Base-by-base conservation (phyloP, 2,113 vertebrate species). In the Pao palembangensis region DNA sequence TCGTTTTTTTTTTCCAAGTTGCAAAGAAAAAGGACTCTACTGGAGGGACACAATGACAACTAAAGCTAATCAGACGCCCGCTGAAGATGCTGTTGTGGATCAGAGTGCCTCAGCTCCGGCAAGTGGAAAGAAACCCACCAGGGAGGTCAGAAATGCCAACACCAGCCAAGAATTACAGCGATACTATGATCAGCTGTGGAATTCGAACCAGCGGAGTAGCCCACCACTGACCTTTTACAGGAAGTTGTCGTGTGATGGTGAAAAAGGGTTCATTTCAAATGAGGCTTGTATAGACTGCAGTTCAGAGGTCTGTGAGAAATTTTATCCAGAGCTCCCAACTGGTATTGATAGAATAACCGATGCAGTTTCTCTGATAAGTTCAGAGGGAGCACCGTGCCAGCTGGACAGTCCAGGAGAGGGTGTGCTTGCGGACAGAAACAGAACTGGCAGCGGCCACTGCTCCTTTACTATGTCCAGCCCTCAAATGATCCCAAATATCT, bases 21-120 rank as follows among this genome's bases (percentile, higher is more conserved):
- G 16, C 17, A 49, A 49, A 49, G 21, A 11, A n/a, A 18, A 49
- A 49, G 10, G 17, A 34, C 44, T 6, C 55, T n/a, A 52, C 7
- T 56, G 34, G 71, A 70, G 70, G 68, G 57, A 90, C 83, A 75
- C 60, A 49, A 94, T 96, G 92, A 89, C 92, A 60, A 91, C 92
- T 41, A 90, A 94, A 88, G 88, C 91, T 72, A 93, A 91, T 57
- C 90, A 92, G 80, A 90, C 91, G 61, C 76, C 73, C 72, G 76
- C 86, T 1, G 84, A 85, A 47, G 79, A 87, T 56, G 76, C 86
- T 0, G 79, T 65, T 69, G 68, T 81, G 81, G 82, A 73, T 89
- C 87, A 82, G n/a, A 73, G 65, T 57, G 79, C 70, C 78, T 91
- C 76, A 43, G 73, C 71, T 84, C 49, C 75, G 52, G 82, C 85